Evolutionary conservation across 2,113 vertebrate genomes (phyloP), one percentile per base, ranked within the genome.

Genomic region (Melanocharis versteri): DNA sequence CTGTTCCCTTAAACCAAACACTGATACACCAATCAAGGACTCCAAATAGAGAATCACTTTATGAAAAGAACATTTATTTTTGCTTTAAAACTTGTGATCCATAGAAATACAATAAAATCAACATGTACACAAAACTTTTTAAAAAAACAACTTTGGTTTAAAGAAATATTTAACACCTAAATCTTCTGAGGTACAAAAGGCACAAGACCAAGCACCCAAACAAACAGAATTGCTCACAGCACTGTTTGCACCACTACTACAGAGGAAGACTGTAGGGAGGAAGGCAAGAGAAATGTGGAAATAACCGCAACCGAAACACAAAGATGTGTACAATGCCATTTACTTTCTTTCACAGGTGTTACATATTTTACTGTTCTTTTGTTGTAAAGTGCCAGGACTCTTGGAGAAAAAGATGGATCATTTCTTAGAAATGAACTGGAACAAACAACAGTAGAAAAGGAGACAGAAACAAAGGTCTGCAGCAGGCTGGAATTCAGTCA

Each of bases 401-500:
- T 93, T 54, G 70, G 76, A 93, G 76, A 83, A 87, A 83, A 91
- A 75, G 72, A 92, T 66, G 72, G 77, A 93, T 96, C 96, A 97
- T 96, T 97, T 97, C 97, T 97, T 93, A 96, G 96, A 97, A 97
- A 97, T 97, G 97, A 97, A 96, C 84, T 95, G 95, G 84, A 92
- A 90, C 53, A 7, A 83, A 47, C 68, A 85, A 72, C 81, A 54
- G 86, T n/a, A 82, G 90, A 96, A 88, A 88, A 85, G 53, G 39
- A 83, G 50, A 68, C 71, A 93, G 13, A 83, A 54, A 44, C 71
- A 48, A 54, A 72, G 54, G 35, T 33, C 53, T 53, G 64, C 44
- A 93, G 65, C 56, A 75, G 61, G 54, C 6, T 82, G 68, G 87
- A 86, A 33, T 87, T 99, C 98, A 99, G 94, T 99, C 99, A 83